A percentile compares a stretch with the other conserved stretches of the same genome.
phyloP scores from a whole-genome alignment of 2,797 vertebrate species.

The Enteromius mattozi region DNA sequence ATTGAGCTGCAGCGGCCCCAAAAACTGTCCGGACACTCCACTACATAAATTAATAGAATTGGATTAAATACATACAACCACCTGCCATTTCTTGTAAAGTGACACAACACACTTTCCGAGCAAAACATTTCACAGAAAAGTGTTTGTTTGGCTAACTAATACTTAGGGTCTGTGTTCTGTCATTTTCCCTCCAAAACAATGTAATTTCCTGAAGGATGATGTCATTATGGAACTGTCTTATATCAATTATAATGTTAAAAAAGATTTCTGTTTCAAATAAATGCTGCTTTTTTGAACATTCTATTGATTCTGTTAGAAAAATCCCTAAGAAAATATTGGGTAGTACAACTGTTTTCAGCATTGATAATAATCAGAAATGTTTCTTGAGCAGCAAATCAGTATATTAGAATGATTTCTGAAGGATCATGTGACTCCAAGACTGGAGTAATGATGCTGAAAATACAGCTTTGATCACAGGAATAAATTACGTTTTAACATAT shows the following conservation, averaged over 20 bases:
- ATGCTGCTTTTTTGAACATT: not conserved
- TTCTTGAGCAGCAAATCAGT: not conserved
- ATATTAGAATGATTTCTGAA: not conserved
- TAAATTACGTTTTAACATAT: too few species aligned
- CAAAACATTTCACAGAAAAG: not conserved
- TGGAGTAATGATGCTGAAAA: too few species aligned
- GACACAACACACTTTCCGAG: not conserved
- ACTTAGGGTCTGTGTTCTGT: not conserved
- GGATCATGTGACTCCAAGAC: not conserved
- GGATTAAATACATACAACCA: not conserved
- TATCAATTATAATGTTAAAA: not conserved
- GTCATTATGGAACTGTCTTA: too few species aligned
- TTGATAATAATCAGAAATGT: not conserved
- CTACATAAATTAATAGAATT: not conserved
- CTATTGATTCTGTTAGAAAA: too few species aligned
- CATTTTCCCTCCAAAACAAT: not conserved
- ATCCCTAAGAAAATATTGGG: too few species aligned
- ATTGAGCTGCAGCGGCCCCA: not conserved
- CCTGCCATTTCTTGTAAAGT: not conserved
- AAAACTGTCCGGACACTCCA: constrained; percentile 3
- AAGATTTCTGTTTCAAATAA: not conserved
- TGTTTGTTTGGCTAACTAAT: not conserved
- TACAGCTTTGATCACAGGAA: too few species aligned
- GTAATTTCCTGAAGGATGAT: not conserved
- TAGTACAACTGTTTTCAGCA: not conserved